Conservation (phyloP, 2,113 vertebrate genomes). For the Pomatorhinus ruficollis region DNA sequence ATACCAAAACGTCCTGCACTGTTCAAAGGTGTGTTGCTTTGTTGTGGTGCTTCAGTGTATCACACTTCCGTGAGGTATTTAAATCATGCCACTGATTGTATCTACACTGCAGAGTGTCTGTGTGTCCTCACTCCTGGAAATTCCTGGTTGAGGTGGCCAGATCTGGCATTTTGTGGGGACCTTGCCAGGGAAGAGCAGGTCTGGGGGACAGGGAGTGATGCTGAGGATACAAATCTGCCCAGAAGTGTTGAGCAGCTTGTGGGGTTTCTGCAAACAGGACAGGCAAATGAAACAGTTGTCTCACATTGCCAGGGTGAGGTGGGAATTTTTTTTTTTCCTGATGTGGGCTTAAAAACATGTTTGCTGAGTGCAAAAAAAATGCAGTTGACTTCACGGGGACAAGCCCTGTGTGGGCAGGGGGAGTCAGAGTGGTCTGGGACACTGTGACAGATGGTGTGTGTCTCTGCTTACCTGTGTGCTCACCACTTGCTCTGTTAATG, state of each 20-base stretch:
- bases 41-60: neutral
- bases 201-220: neutral
- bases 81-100: neutral
- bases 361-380: neutral
- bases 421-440: neutral
- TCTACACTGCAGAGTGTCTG: neutral
- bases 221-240: neutral
- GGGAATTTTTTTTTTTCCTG: neutral
- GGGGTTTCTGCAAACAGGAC: neutral
- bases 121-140: neutral
- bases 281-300: neutral
- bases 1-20: neutral
- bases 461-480: constrained; percentile 7
- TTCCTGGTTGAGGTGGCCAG: neutral
- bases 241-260: neutral
- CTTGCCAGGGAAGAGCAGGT: neutral
- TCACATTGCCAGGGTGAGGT: neutral
- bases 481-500: neutral
- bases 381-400: neutral
- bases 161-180: fast-evolving
- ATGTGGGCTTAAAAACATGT: neutral
- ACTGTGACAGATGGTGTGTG: neutral
- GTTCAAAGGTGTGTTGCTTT: neutral
- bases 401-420: fast-evolving
- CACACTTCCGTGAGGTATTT: neutral